phyloP scores from a whole-genome alignment of 37 sponge, comb jelly and placozoan species.

The Halisarca cf. caerulea region DNA sequence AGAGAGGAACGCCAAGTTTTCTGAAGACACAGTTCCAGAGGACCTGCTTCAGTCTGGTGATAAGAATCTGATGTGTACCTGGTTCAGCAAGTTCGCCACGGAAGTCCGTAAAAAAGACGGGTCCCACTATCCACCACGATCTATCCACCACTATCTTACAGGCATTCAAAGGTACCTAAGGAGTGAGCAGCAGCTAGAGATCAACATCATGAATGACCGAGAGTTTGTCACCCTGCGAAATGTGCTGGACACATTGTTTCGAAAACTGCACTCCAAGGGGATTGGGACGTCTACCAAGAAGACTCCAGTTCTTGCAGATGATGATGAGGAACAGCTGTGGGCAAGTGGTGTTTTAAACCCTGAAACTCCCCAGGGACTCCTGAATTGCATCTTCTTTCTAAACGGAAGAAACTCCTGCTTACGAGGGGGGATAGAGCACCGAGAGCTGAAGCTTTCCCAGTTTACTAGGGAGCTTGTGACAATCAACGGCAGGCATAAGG shows the following conservation, averaged over 20 bases:
- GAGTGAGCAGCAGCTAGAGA: not conserved
- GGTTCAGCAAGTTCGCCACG: conserved; percentile 4
- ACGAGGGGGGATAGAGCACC: conserved; percentile 32
- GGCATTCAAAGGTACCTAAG: conserved; percentile 22
- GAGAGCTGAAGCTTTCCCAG: conserved; percentile 29
- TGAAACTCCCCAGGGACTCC: conserved; percentile 20
- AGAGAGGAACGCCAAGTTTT: not conserved
- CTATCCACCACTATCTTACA: not conserved
- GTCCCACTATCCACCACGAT: not conserved
- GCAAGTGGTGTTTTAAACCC: conserved; percentile 17
- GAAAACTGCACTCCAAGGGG: conserved; percentile 17
- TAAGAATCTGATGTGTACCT: not conserved
- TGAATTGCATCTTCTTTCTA: conserved; percentile 28
- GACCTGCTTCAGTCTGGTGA: not conserved
- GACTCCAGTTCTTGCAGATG: conserved; percentile 12
- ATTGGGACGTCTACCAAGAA: conserved; percentile 13
- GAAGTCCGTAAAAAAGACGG: conserved; percentile 25
- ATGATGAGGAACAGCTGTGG: conserved; percentile 50
- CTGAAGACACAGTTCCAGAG: not conserved
- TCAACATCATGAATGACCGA: conserved; percentile 1
- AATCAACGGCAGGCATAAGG: not conserved
- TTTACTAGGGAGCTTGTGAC: conserved; percentile 7
- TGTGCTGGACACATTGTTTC: not conserved
- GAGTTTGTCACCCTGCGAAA: not conserved
- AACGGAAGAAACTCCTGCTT: conserved; percentile 51